phyloP scores from a whole-genome alignment of 2,888 invertebrate genomes.

The Orchesella flavescens region DNA sequence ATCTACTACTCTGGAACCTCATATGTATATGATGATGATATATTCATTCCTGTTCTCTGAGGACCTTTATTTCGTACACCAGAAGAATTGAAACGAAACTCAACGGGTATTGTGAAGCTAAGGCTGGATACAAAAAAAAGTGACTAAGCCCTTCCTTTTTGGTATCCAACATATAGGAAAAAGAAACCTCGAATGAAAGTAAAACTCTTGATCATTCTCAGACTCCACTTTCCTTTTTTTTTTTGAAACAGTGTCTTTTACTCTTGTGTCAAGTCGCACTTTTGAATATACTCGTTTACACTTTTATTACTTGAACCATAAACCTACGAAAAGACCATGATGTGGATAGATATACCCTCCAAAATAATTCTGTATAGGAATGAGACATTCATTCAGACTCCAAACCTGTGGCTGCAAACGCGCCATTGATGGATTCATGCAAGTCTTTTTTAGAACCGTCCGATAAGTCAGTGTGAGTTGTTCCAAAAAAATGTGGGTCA shows the following conservation, averaged over 20 bases:
- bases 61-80: slow-evolving; percentile 11
- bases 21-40: slow-evolving; percentile 11
- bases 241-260: not conserved
- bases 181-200: slow-evolving; percentile 14
- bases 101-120: not conserved
- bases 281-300: not conserved
- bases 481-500: no score
- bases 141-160: not conserved
- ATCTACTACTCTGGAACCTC: not conserved
- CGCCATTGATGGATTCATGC: no score
- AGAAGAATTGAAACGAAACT: not conserved
- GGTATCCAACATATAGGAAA: not conserved
- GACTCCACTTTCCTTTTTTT: slow-evolving; percentile 8
- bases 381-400: no score
- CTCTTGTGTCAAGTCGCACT: slow-evolving; percentile 6
- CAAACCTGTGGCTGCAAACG: no score
- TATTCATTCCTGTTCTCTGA: slow-evolving; percentile 4
- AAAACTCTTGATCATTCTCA: slow-evolving; percentile 1
- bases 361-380: no score
- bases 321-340: not conserved
- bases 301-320: slow-evolving; percentile 2
- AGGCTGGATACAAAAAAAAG: slow-evolving; percentile 3
- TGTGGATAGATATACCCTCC: no score
- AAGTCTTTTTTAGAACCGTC: no score
- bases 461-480: no score